Evolutionary conservation across 2,888 invertebrate genomes (phyloP).

Genomic region (Eupithecia subfuscata): DNA sequence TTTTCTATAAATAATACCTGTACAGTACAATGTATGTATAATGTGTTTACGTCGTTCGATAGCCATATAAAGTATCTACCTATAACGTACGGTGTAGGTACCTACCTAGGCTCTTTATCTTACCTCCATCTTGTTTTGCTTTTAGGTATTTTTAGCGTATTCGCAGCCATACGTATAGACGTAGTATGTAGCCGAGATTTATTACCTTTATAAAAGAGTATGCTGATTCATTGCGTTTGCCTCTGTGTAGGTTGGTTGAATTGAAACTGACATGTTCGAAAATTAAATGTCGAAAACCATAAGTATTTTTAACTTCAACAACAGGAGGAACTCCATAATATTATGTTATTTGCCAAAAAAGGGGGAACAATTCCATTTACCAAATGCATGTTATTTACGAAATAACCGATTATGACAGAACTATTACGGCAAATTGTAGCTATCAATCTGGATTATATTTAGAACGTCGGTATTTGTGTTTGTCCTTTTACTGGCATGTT

Average conservation of each 20-base stretch:
- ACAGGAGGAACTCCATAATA: background rate
- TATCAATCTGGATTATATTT: background rate
- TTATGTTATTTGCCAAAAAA: background rate
- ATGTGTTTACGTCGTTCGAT: too few relatives aligned
- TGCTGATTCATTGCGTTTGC: background rate
- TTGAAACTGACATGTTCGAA: background rate
- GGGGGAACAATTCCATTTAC: background rate
- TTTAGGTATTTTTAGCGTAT: background rate
- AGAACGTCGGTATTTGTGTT: background rate
- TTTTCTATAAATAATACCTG: slow-evolving; percentile 22
- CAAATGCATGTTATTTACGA: background rate
- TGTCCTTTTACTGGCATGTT: background rate
- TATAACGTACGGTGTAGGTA: background rate
- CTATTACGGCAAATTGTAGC: background rate
- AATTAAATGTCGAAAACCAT: background rate
- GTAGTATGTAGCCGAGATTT: background rate
- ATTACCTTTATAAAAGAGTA: background rate
- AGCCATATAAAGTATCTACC: background rate
- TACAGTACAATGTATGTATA: background rate
- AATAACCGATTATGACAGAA: background rate
- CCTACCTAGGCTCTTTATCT: background rate
- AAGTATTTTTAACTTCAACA: background rate
- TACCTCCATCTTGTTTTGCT: background rate
- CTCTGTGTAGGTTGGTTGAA: background rate
- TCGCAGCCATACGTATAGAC: background rate